Evolutionary conservation across 2,113 vertebrate species (phyloP).

Genomic region (Bos javanicus): DNA sequence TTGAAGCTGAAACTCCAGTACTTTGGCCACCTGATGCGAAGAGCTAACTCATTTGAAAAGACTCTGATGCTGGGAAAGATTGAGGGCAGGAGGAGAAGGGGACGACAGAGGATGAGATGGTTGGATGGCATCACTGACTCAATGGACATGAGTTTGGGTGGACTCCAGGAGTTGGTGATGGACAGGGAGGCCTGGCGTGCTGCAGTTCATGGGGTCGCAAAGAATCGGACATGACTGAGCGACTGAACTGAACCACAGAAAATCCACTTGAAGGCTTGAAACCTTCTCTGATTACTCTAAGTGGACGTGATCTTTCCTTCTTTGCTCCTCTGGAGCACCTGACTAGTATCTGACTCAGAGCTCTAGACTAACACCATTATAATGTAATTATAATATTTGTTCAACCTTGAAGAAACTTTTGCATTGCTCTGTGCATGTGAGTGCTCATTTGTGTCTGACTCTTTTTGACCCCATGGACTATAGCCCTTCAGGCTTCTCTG

Average conservation of each 20-base stretch:
- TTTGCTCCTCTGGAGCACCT: not conserved
- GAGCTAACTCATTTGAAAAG: too few species aligned
- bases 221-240: too few species aligned
- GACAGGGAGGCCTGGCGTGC: too few species aligned
- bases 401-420: not conserved
- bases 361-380: accelerated
- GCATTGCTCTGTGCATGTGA: not conserved
- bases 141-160: too few species aligned
- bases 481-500: not conserved
- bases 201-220: too few species aligned
- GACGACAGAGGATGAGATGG: too few species aligned
- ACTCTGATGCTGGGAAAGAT: too few species aligned
- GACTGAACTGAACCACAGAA: not conserved
- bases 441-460: not conserved
- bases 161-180: too few species aligned
- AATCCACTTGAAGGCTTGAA: not conserved
- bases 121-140: too few species aligned
- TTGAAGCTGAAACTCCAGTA: too few species aligned
- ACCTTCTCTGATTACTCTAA: not conserved
- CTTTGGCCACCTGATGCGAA: too few species aligned
- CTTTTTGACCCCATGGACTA: not conserved
- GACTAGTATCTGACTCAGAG: not conserved
- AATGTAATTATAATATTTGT: not conserved
- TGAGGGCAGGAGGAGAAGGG: too few species aligned
- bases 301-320: not conserved